phyloP scores from a whole-genome alignment of 2,888 invertebrate genomes.

The Plebejus anna region DNA sequence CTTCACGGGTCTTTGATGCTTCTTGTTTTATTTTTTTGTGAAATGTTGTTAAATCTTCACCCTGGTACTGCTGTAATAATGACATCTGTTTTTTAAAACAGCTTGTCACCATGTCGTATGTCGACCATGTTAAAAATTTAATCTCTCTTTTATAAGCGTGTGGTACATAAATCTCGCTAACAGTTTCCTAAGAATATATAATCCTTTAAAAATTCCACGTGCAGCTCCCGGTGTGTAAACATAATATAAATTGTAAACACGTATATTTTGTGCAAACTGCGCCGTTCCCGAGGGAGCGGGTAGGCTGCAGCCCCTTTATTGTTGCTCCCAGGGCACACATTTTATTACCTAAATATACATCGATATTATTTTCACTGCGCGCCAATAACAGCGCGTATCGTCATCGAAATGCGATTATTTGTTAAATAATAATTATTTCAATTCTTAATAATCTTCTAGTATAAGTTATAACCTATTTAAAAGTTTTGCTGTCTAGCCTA shows the following conservation, averaged over 20 bases:
- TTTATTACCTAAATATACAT: slow-evolving; percentile 37
- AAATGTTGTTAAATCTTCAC: too few species aligned
- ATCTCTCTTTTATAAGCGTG: slow-evolving; percentile 6
- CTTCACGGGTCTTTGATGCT: too few species aligned
- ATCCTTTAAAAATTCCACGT: slow-evolving; percentile 25
- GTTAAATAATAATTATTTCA: background rate
- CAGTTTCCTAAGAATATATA: slow-evolving; percentile 25
- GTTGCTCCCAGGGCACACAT: slow-evolving; percentile 36
- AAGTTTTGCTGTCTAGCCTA: too few species aligned
- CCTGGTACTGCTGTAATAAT: too few species aligned
- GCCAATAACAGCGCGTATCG: background rate
- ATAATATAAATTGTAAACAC: slow-evolving; percentile 38
- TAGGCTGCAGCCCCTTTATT: slow-evolving; percentile 34
- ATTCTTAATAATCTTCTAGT: background rate
- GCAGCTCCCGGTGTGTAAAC: slow-evolving; percentile 26
- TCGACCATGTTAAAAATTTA: background rate
- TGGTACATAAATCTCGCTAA: slow-evolving; percentile 24
- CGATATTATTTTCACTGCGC: background rate
- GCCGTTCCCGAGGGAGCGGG: slow-evolving; percentile 37
- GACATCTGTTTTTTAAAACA: background rate
- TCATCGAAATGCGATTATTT: background rate
- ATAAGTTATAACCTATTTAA: too few species aligned
- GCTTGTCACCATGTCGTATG: background rate
- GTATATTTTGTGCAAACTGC: slow-evolving; percentile 39
- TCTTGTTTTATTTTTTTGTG: too few species aligned